Evolutionary conservation across 2,888 invertebrate species (phyloP), one percentile per base, ranked within the genome.

Genomic region (Dryadula phaetusa): DNA sequence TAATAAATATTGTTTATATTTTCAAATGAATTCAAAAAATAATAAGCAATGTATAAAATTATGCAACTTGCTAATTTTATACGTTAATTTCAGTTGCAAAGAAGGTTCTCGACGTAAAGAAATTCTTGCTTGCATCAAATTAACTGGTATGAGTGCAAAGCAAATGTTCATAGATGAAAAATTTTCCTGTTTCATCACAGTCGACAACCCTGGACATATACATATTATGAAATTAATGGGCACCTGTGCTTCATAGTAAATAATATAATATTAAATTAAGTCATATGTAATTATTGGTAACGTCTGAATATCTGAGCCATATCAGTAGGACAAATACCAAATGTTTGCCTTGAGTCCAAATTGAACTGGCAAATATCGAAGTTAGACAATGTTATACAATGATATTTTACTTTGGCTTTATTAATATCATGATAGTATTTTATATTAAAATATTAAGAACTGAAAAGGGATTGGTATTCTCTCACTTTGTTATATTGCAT

Each of bases 141-240:
- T 93, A 6, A 86, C 88, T 3, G 93, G 93, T 44, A 87, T 89
- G 75, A 83, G 83, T 75, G 92, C 93, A 0, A 87, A 84, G 72
- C 84, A 82, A 18, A 73, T 93, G 3, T 83, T 86, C 63, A 83
- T 86, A 73, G 90, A 93, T 77, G 88, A 89, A 0, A 85, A 88
- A 22, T 95, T 94, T 83, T 89, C 91, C 0, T 93, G 93, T 61
- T 95, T 95, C 78, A 93, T 94, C 20, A 94, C 94, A 0, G 93
- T 95, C 7, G 95, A 95, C 82, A 90, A 93, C 74, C 90, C 93
- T 12, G 95, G 95, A 1, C 93, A 94, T 67, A 84, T 94, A 16
- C 94, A 95, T 76, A 91, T 94, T 52, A 93, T 95, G 92, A 94
- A 94, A 72, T 83, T 93, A 12, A 83, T 92, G 81, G 76, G 22